Evolutionary conservation across 37 sponge, comb jelly and placozoan genomes (phyloP).

Genomic region (Beroe ovata): DNA sequence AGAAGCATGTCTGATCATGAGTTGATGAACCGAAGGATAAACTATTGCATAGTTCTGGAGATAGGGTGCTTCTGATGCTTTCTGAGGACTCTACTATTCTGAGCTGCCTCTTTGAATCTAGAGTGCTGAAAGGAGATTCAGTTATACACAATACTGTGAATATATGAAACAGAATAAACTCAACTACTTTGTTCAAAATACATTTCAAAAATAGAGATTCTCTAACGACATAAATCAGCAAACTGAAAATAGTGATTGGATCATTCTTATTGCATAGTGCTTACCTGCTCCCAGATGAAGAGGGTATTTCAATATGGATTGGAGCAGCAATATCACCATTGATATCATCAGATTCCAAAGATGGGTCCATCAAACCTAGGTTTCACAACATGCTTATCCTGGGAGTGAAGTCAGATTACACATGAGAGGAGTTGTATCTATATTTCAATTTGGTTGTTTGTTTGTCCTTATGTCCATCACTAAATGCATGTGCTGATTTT

Average conservation of each 20-base stretch:
- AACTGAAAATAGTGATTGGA: too few relatives aligned
- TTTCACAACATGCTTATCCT: too few relatives aligned
- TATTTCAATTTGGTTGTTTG: too few relatives aligned
- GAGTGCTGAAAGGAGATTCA: background rate
- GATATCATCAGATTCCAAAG: slow-evolving; percentile 14
- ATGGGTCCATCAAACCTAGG: slow-evolving; percentile 41
- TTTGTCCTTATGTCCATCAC: too few relatives aligned
- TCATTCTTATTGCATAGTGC: background rate
- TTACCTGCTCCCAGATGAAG: slow-evolving; percentile 33
- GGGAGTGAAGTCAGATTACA: too few relatives aligned
- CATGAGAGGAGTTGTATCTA: too few relatives aligned
- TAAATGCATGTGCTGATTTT: too few relatives aligned
- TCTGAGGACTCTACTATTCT: slow-evolving; percentile 31
- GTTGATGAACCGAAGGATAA: background rate
- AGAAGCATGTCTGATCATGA: slow-evolving; percentile 25
- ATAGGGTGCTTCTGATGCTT: slow-evolving; percentile 13
- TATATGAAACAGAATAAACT: too few relatives aligned
- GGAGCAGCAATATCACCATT: background rate
- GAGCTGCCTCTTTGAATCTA: slow-evolving; percentile 1
- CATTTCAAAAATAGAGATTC: slow-evolving; percentile 2
- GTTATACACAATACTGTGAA: too few relatives aligned
- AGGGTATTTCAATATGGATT: slow-evolving; percentile 12
- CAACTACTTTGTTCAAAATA: too few relatives aligned
- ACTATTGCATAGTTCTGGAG: slow-evolving; percentile 9
- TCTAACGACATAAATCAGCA: background rate